A percentile compares a stretch with the other conserved stretches of the same genome.
Conservation (phyloP, 2,797 vertebrate species). For the Notolabrus celidotus region DNA sequence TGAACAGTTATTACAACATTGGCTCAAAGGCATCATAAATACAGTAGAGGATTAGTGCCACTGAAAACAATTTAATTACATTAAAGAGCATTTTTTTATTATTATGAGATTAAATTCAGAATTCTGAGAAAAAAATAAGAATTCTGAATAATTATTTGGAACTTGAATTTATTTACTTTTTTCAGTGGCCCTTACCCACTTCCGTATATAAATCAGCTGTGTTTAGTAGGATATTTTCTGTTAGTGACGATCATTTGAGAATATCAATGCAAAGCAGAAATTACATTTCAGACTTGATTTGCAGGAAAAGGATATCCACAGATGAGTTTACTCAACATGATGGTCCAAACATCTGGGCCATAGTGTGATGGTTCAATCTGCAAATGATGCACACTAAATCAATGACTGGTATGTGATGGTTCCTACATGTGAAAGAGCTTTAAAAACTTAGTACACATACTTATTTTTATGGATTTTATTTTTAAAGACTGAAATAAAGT, state of each 20-base stretch:
- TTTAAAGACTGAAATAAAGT: constrained; percentile 74
- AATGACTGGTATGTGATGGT: constrained; percentile 19
- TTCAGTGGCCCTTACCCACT: too few relatives aligned
- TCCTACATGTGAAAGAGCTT: constrained; percentile 64
- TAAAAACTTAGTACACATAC: constrained; percentile 57
- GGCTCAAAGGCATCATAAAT: constrained; percentile 44
- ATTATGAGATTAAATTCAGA: too few relatives aligned
- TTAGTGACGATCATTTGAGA: constrained; percentile 15
- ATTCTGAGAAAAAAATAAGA: too few relatives aligned
- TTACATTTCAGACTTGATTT: constrained; percentile 10
- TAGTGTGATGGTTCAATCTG: constrained; percentile 14
- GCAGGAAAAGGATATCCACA: constrained; percentile 30
- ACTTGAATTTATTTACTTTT: too few relatives aligned
- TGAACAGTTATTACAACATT: constrained; percentile 34
- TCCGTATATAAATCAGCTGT: constrained; percentile 26
- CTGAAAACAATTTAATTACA: too few relatives aligned
- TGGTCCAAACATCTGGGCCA: constrained; percentile 16
- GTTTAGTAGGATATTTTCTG: constrained; percentile 11
- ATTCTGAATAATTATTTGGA: too few relatives aligned
- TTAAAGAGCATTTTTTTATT: too few relatives aligned
- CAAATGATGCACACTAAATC: constrained; percentile 24
- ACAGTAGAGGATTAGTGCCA: too few relatives aligned
- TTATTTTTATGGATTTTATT: constrained; percentile 76
- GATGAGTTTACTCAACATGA: constrained; percentile 3
- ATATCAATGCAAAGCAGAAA: constrained; percentile 23